Evolutionary conservation across 1,140 invertebrate genomes (phyloP).

Genomic region (Trinorchestia longiramus): DNA sequence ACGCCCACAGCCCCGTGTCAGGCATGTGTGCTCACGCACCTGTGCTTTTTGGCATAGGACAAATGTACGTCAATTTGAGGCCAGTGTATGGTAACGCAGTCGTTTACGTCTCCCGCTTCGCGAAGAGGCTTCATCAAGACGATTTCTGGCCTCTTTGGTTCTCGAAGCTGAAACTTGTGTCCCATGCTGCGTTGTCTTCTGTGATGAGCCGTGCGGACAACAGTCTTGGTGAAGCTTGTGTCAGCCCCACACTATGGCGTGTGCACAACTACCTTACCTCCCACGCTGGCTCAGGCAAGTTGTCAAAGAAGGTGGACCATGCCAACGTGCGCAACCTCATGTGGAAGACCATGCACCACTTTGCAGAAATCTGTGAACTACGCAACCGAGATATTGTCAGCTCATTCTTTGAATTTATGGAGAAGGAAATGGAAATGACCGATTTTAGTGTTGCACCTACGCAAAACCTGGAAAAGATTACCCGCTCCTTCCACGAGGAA

Average conservation of each 20-base stretch:
- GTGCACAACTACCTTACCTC: constrained; percentile 70
- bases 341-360: constrained; percentile 82
- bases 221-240: not conserved
- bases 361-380: constrained; percentile 80
- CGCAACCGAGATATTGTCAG: constrained; percentile 83
- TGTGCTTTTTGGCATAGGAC: constrained; percentile 83
- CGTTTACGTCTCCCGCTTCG: constrained; percentile 81
- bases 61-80: constrained; percentile 88
- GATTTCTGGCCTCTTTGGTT: constrained; percentile 85
- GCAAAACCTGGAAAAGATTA: constrained; percentile 68
- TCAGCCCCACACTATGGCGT: not conserved
- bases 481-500: constrained; percentile 64
- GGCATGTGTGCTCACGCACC: constrained; percentile 74
- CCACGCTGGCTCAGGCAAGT: constrained; percentile 70
- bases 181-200: constrained; percentile 62
- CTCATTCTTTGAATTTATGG: constrained; percentile 84
- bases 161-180: constrained; percentile 74
- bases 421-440: constrained; percentile 69
- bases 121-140: constrained; percentile 75
- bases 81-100: constrained; percentile 87
- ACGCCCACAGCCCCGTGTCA: constrained; percentile 67
- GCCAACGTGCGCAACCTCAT: constrained; percentile 83
- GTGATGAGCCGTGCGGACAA: not conserved
- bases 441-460: constrained; percentile 67
- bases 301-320: constrained; percentile 73